Evolutionary conservation across 2,797 vertebrate species (phyloP).

Genomic region (Nyctalus aviator): DNA sequence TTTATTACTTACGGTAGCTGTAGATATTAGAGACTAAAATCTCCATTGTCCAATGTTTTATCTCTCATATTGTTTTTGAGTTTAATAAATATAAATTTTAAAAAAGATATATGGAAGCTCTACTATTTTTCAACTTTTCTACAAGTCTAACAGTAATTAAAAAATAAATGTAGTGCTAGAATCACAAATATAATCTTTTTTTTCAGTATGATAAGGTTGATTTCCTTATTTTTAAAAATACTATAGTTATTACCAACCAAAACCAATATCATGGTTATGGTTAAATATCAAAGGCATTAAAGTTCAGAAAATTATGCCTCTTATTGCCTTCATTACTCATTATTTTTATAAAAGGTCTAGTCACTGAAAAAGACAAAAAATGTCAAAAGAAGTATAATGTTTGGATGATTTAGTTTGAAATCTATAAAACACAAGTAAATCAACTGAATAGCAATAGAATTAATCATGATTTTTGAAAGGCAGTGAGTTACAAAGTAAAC

Average conservation of each 20-base stretch:
- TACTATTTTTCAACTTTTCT: not conserved
- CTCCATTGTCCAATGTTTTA: not conserved
- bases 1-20: not conserved
- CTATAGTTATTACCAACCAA: not conserved
- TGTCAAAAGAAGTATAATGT: not conserved
- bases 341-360: not conserved
- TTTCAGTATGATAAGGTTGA: not conserved
- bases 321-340: not conserved
- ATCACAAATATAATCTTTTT: not conserved
- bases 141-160: not conserved
- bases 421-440: not conserved
- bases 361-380: not conserved
- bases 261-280: not conserved
- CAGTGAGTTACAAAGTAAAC: not conserved
- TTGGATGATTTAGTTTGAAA: not conserved
- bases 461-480: conserved; percentile 36
- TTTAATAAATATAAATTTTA: not conserved
- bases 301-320: not conserved
- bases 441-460: not conserved
- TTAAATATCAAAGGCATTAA: conserved; percentile 10
- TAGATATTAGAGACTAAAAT: not conserved
- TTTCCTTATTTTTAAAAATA: conserved; percentile 25
- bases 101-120: not conserved
- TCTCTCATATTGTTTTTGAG: not conserved
- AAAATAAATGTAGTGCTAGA: not conserved